Evolutionary conservation across 2,797 vertebrate species (phyloP), one percentile per base, ranked within the genome.

Genomic region (Artibeus lituratus): DNA sequence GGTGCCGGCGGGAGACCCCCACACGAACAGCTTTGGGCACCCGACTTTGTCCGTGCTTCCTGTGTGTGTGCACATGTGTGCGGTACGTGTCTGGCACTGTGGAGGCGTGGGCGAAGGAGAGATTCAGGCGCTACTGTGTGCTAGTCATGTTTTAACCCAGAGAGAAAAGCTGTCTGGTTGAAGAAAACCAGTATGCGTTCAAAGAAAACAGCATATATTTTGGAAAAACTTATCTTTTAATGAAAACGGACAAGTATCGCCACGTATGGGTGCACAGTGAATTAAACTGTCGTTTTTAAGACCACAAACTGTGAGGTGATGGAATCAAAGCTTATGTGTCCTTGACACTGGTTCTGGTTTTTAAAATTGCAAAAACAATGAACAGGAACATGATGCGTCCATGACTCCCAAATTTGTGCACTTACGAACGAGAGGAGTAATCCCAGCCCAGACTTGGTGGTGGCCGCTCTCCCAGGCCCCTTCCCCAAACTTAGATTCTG

Each of bases 401-500:
- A 3, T 42, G 7, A n/a, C 29, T 51, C n/a, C 51, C 10, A 26
- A 11, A 16, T 44, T 0, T 39, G n/a, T 26, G 12, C 73, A 18
- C 62, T 93, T 49, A 26, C 32, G 10, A 24, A 32, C 5, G 19
- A 32, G 16, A 69, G 67, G 8, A 0, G 2, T 1, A 5, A 4
- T 0, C 19, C 19, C 19, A 11, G 5, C 42, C 57, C 8, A 1
- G 57, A 9, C 12, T 1, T 21, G 22, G 12, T 3, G 62, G 11
- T 0, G 24, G 32, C 59, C 2, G 5, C 7, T 19, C 21, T 8
- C 16, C 15, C 49, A 15, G 32, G 10, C 14, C 19, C 89, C 29
- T n/a, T 4, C 9, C 2, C 24, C 42, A 2, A 26, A 15, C 42
- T 0, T 44, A 10, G 8, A 8, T 14, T 4, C 7, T 10, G 55